phyloP scores from a whole-genome alignment of 2,888 invertebrate genomes.

The Eupithecia dodoneata region DNA sequence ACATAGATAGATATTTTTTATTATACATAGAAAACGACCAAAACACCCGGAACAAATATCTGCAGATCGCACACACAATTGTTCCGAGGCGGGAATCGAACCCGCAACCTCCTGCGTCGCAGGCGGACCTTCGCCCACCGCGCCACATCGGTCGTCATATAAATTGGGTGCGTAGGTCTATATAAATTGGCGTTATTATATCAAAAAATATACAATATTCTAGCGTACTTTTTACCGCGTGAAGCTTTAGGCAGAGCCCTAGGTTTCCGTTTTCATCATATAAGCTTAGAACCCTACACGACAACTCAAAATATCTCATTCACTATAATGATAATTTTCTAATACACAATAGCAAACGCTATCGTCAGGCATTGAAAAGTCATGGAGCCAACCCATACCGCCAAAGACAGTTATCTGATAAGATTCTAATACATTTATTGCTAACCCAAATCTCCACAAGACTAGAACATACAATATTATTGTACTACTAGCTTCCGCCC shows the following conservation, averaged over 20 bases:
- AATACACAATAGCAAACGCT: not conserved
- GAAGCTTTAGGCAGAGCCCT: not conserved
- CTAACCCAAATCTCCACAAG: not conserved
- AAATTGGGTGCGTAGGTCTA: too few species aligned
- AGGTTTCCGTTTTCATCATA: not conserved
- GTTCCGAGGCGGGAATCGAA: too few species aligned
- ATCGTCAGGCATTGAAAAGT: not conserved
- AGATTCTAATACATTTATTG: not conserved
- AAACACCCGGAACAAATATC: too few species aligned
- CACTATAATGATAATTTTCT: not conserved
- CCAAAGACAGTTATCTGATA: not conserved
- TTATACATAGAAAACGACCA: too few species aligned
- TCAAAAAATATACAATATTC: not conserved
- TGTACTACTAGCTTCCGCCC: not conserved
- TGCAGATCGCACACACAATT: too few species aligned
- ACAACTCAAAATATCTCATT: not conserved
- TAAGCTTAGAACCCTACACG: not conserved
- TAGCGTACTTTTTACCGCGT: not conserved
- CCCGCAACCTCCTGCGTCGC: too few species aligned
- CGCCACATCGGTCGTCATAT: too few species aligned
- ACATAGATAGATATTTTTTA: too few species aligned
- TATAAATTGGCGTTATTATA: not conserved
- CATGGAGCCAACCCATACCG: not conserved
- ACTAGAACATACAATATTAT: not conserved
- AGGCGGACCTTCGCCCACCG: too few species aligned